Evolutionary conservation across 2,888 invertebrate species (phyloP).

Genomic region (Rapana venosa): DNA sequence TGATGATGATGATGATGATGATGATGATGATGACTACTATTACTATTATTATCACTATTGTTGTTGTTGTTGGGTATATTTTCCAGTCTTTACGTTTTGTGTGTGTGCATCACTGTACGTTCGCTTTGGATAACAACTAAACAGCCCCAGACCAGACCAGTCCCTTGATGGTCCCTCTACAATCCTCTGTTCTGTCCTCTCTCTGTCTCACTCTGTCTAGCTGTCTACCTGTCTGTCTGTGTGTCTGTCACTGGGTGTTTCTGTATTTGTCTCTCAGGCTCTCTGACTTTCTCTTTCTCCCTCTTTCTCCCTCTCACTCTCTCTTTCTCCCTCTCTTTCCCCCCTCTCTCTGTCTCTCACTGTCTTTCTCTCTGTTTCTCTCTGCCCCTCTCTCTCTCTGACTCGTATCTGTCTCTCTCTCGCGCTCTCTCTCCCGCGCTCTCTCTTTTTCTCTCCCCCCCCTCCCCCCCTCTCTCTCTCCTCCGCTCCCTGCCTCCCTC

Average conservation of each 20-base stretch:
- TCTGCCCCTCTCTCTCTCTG: background rate
- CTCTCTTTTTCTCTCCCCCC: background rate
- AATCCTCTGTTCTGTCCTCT: background rate
- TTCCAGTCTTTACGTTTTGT: too few relatives aligned
- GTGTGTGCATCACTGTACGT: too few relatives aligned
- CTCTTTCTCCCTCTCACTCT: background rate
- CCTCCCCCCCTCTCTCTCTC: background rate
- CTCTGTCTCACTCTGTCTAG: background rate
- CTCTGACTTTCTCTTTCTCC: background rate
- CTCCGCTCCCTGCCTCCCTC: background rate
- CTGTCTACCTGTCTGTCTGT: background rate
- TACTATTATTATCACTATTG: too few relatives aligned
- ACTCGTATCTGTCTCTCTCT: background rate
- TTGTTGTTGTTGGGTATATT: too few relatives aligned
- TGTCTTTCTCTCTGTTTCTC: too few relatives aligned
- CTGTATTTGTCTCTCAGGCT: background rate
- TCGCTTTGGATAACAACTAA: too few relatives aligned
- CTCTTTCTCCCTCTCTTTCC: background rate
- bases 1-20: too few relatives aligned
- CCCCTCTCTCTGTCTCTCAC: background rate
- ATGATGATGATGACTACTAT: too few relatives aligned
- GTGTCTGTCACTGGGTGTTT: background rate
- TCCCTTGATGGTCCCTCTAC: background rate
- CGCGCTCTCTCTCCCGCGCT: background rate
- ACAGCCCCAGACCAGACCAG: background rate